These are phyloP conservation scores for Lepeophtheirus salmonis DNA, from an alignment of 1,140 invertebrate genomes.

Conservation along the genomic window DNA sequence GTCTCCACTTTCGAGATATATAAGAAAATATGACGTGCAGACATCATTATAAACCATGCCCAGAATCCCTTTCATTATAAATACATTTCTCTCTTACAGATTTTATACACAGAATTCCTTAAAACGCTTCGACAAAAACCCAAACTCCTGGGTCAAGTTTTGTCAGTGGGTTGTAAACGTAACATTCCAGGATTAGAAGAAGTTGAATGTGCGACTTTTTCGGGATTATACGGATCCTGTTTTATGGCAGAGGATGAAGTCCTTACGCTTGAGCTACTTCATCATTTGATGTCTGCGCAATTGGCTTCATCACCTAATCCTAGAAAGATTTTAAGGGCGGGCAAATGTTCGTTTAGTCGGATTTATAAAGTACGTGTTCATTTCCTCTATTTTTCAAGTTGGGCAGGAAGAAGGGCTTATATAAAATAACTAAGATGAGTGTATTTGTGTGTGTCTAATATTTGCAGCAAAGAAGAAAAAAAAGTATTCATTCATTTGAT, in stretches of 20 bases:
- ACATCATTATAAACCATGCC: too few species aligned
- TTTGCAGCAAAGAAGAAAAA: too few species aligned
- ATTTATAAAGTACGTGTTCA: too few species aligned
- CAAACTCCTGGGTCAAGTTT: slow-evolving; percentile 52
- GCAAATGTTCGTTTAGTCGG: slow-evolving; percentile 67
- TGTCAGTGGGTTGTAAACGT: slow-evolving; percentile 53
- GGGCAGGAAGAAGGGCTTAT: too few species aligned
- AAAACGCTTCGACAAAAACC: slow-evolving; percentile 55
- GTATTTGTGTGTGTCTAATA: too few species aligned
- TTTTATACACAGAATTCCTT: slow-evolving; percentile 61
- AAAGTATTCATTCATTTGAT: too few species aligned
- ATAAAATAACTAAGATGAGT: too few species aligned
- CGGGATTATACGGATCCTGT: slow-evolving; percentile 63
- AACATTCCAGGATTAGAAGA: slow-evolving; percentile 37
- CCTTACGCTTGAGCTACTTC: slow-evolving; percentile 46
- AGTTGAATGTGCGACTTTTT: slow-evolving; percentile 48
- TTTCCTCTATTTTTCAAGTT: too few species aligned
- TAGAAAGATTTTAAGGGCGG: slow-evolving; percentile 54
- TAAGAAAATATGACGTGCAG: too few species aligned
- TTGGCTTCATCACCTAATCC: slow-evolving; percentile 61
- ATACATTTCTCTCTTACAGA: too few species aligned
- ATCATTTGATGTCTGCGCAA: slow-evolving; percentile 61
- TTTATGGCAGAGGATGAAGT: slow-evolving; percentile 59
- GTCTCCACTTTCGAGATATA: too few species aligned
- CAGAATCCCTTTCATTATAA: too few species aligned